Conservation (phyloP, 2,888 invertebrate genomes). For the Cerceris rybyensis region DNA sequence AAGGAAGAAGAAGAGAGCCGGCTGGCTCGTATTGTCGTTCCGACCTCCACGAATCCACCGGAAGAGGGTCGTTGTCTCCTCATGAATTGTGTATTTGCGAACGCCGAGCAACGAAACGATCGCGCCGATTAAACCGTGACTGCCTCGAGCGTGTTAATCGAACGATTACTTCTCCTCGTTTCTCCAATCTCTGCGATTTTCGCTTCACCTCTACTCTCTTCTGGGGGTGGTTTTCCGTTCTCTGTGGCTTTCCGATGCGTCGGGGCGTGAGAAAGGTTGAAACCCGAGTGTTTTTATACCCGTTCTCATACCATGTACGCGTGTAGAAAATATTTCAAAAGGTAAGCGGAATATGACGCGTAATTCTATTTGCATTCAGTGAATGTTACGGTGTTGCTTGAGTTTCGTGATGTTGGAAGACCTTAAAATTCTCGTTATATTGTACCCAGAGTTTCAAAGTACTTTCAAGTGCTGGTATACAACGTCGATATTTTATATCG, state of each 20-base stretch:
- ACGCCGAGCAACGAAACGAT: conserved; percentile 31
- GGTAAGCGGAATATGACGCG: no score
- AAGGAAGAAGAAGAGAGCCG: conserved; percentile 8
- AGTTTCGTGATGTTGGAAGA: no score
- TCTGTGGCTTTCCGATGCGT: no score
- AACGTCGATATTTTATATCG: conserved; percentile 9
- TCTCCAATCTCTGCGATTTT: not conserved
- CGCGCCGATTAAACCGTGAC: conserved; percentile 43
- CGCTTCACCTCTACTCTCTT: not conserved
- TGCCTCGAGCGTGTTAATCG: conserved; percentile 27
- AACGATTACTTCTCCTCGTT: conserved; percentile 16
- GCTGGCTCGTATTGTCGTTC: conserved; percentile 3
- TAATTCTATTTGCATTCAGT: no score
- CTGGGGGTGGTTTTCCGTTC: not conserved
- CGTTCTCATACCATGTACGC: no score
- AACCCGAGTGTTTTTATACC: no score
- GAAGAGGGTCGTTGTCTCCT: conserved; percentile 5
- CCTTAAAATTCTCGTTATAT: no score
- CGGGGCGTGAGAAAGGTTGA: no score
- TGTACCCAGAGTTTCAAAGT: no score
- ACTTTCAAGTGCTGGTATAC: no score
- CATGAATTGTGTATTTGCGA: conserved; percentile 52
- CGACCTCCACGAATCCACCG: conserved; percentile 4
- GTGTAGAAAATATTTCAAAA: no score
- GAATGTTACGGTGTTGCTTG: no score